Percentiles rank a stretch among this genome's conserved stretches.
Evolutionary conservation across 2,888 invertebrate species (phyloP).

Genomic region (Lepidochitona cinerea): DNA sequence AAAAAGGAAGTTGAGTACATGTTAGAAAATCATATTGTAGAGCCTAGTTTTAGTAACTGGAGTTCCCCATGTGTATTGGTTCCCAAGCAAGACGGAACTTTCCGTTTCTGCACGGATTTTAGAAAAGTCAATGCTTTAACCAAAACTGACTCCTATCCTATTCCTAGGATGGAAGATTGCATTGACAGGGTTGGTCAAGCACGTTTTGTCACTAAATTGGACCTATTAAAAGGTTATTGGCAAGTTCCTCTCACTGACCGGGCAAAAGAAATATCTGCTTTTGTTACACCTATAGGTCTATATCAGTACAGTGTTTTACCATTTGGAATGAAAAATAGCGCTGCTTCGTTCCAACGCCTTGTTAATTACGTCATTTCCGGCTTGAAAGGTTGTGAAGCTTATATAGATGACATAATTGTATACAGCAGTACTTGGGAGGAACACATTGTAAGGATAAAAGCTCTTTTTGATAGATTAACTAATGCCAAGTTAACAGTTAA

Average conservation of each 20-base stretch:
- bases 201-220: background rate
- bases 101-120: constrained; percentile 36
- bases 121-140: background rate
- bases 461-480: constrained; percentile 7
- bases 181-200: background rate
- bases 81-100: constrained; percentile 27
- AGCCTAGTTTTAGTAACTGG: too few relatives aligned
- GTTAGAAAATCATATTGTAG: constrained; percentile 41
- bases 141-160: background rate
- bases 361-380: constrained; percentile 18
- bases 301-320: constrained; percentile 37
- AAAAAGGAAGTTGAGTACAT: constrained; percentile 33
- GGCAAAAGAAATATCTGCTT: constrained; percentile 38
- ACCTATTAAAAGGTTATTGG: background rate
- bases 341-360: constrained; percentile 34
- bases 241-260: constrained; percentile 30
- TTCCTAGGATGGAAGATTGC: background rate
- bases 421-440: constrained; percentile 10
- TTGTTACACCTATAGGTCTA: constrained; percentile 2
- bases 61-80: constrained; percentile 40
- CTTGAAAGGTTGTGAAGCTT: constrained; percentile 13
- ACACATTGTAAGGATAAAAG: constrained; percentile 14
- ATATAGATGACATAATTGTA: constrained; percentile 31
- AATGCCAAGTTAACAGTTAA: background rate
- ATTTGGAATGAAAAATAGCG: constrained; percentile 37